Conservation (phyloP, 2,797 vertebrate species). For the Sebastes minor region DNA sequence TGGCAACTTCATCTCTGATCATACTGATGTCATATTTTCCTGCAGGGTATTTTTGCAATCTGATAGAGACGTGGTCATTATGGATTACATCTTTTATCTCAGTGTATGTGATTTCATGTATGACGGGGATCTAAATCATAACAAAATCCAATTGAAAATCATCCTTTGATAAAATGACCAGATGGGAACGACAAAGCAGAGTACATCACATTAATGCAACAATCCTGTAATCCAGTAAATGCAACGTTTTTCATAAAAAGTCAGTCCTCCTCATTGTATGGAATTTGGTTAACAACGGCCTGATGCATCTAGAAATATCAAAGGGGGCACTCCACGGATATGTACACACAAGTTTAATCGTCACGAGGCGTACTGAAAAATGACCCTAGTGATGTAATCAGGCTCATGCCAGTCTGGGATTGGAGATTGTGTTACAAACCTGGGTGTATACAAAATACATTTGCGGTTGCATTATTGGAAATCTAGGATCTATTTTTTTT, state of each 20-base stretch:
- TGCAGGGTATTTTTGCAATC: neutral
- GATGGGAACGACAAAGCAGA: neutral
- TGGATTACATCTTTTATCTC: neutral
- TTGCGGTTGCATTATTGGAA: neutral
- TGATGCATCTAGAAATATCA: neutral
- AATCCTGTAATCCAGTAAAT: neutral
- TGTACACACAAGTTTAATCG: neutral
- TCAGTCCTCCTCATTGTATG: neutral
- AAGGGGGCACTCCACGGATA: neutral
- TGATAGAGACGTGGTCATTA: neutral
- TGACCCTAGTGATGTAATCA: neutral
- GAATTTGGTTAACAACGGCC: neutral
- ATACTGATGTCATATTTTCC: neutral
- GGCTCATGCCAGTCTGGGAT: neutral
- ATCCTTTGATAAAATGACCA: neutral
- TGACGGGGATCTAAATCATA: neutral
- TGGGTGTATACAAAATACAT: neutral
- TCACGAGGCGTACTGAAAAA: neutral
- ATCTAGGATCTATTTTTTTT: neutral
- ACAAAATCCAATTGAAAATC: neutral
- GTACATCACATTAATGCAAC: slow-evolving; percentile 8
- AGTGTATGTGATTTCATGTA: neutral
- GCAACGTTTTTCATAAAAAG: neutral
- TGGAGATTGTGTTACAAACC: neutral
- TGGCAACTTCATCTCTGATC: neutral